Base-by-base conservation (phyloP, 2,113 vertebrate species). In the Colaptes auratus region DNA sequence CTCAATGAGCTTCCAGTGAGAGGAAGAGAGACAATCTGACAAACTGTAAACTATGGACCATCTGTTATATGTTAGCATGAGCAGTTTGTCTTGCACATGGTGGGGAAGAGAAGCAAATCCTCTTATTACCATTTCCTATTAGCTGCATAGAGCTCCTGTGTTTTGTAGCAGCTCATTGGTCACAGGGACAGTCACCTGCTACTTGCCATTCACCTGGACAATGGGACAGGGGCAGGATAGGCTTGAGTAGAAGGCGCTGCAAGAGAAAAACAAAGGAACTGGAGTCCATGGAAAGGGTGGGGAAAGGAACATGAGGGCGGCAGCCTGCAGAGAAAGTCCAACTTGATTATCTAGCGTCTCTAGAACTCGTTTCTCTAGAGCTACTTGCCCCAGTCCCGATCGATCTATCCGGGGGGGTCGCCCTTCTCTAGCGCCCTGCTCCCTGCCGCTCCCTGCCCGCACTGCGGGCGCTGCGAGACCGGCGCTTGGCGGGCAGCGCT, bases 361-460 rank as follows among this genome's bases (percentile, higher is more conserved):
- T 31, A 27, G 48, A 81, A 75, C 89, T 86, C 20, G 66, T 86
- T 89, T 59, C 70, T 84, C 88, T 89, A 61, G 93, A 78, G 78
- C 52, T 82, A 55, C 88, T 58, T 36, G 30, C 10, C 30, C 31
- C 17, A 7, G 12, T 17, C 30, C 30, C 28, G 5, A 52, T 25
- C 50, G 50, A 12, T 60, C 6, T 12, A 9, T 5, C 10, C 2
- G 4, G 7, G 23, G 36, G 6, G 20, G 27, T 11, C 14, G 10
- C 24, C 15, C 59, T 14, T 21, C 12, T 39, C 33, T 36, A 65
- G 36, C 27, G 25, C 70, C n/a, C 33, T 23, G 8, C 11, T 1
- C 12, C 19, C 70, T 18, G 4, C 30, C 12, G 24, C 24, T 15
- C 15, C 19, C 78, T 91, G 66, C 83, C 86, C 71, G 61, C 15